A percentile compares a stretch with the other conserved stretches of the same genome.
Conservation (phyloP, 2,888 invertebrate genomes). For the Acrobasis suavella region DNA sequence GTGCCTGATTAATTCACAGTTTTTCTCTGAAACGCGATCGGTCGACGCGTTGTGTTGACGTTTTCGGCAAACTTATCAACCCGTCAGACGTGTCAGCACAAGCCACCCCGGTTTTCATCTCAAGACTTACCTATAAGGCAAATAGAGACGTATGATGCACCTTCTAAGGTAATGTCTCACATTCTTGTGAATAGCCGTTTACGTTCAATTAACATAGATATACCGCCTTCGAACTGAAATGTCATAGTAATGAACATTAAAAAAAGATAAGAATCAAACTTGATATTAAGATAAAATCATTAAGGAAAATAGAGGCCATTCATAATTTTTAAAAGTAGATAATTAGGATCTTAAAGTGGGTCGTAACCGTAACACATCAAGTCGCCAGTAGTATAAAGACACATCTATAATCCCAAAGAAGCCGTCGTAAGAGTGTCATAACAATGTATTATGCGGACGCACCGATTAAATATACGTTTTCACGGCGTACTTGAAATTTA, state of each 20-base stretch:
- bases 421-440: conserved; percentile 63
- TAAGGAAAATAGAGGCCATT: conserved; percentile 3
- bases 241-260: conserved; percentile 12
- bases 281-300: conserved; percentile 17
- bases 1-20: conserved; percentile 75
- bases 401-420: conserved; percentile 42
- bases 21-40: conserved; percentile 72
- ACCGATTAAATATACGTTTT: conserved; percentile 72
- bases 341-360: conserved; percentile 28
- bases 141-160: conserved; percentile 8
- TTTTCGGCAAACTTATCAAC: conserved; percentile 67
- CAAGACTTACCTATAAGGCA: conserved; percentile 16
- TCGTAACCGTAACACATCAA: conserved; percentile 8
- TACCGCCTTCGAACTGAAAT: conserved; percentile 3
- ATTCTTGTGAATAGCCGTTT: not conserved
- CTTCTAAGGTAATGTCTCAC: not conserved
- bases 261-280: conserved; percentile 14
- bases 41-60: conserved; percentile 59
- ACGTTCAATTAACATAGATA: conserved; percentile 16
- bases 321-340: conserved; percentile 14
- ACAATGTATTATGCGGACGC: conserved; percentile 61
- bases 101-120: conserved; percentile 40
- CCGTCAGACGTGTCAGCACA: conserved; percentile 49
- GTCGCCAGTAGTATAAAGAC: conserved; percentile 21
- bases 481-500: conserved; percentile 73